Base-by-base conservation (phyloP, 2,888 invertebrate genomes). In the Lordiphosa fenestrarum region DNA sequence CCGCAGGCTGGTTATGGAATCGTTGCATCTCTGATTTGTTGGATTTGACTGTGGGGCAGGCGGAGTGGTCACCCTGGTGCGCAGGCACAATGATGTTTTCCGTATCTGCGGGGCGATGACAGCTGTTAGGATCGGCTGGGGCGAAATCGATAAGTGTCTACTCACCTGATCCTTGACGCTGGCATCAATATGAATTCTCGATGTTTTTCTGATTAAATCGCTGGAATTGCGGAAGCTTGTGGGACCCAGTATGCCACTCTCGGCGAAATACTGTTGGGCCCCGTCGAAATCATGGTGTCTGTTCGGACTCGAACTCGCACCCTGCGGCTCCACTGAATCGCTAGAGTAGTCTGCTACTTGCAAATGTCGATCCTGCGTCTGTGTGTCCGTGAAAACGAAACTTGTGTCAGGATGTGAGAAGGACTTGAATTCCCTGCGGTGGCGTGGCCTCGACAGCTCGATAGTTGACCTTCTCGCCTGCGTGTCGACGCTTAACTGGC, bases 231-330 rank as follows among this genome's bases (percentile, higher is more conserved):
- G 54, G 4, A 44, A 6, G 37, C 49, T 51, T 1, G 33, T n/a
- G 13, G 63, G 49, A 2, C 67, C 67, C 15, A 68, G 37, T 25
- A 68, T 68, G 4, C 67, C 67, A 39, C 67, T 68, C 13, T 61
- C 50, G 3, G 49, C 53, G 25, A 68, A 62, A 30, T 40, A 68
- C 21, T 66, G 52, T 37, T 68, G 55, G n/a, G 67, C 67, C n/a
- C 49, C 57, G 2, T 66, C 67, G 25, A 65, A 41, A 25, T 33
- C 52, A 13, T 46, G 49, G n/a, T 25, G 36, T 36, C 30, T 13
- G 15, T 30, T 30, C 10, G 30, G 30, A 30, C 30, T 30, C 10
- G 30, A 0, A 30, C 30, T 30, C 3, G 9, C 9, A 3, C 3
- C 30, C 30, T 4, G 30, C 19, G 44, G 5, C 30, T 15, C 9